These are phyloP conservation scores for Megaceryle torquata DNA, from an alignment of 2,113 vertebrate genomes.

Conservation along the genomic window DNA sequence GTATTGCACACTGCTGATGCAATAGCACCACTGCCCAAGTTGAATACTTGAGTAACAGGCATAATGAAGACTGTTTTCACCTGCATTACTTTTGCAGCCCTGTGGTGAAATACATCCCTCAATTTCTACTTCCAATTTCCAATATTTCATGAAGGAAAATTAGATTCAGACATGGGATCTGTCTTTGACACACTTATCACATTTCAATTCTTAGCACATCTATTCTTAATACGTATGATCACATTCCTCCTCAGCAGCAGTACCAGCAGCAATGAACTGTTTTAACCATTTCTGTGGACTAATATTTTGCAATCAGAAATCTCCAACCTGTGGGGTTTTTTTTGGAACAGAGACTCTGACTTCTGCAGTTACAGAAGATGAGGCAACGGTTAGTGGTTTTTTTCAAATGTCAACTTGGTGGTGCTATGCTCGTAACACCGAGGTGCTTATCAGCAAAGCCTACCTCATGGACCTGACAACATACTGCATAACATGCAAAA, in stretches of 20 bases:
- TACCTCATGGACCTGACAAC: neutral
- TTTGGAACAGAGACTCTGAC: neutral
- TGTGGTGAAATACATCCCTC: neutral
- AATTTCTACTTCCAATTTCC: neutral
- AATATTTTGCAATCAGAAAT: neutral
- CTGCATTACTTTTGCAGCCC: neutral
- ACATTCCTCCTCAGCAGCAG: neutral
- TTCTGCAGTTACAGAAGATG: neutral
- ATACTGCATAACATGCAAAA: neutral
- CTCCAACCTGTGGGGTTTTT: neutral
- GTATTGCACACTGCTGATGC: rapidly evolving
- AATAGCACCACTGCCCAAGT: neutral
- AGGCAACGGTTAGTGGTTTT: neutral
- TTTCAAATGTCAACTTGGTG: neutral
- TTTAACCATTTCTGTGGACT: neutral
- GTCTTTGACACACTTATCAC: neutral
- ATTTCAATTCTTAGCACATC: slow-evolving; percentile 6
- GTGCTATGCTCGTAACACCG: neutral
- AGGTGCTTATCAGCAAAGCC: neutral
- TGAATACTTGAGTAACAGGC: neutral
- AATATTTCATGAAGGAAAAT: neutral
- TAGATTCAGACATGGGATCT: neutral
- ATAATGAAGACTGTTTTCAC: neutral
- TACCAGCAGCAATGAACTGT: neutral
- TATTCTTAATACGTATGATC: neutral